Evolutionary conservation across 1,140 invertebrate species (phyloP).

Genomic region (Maconellicoccus hirsutus): DNA sequence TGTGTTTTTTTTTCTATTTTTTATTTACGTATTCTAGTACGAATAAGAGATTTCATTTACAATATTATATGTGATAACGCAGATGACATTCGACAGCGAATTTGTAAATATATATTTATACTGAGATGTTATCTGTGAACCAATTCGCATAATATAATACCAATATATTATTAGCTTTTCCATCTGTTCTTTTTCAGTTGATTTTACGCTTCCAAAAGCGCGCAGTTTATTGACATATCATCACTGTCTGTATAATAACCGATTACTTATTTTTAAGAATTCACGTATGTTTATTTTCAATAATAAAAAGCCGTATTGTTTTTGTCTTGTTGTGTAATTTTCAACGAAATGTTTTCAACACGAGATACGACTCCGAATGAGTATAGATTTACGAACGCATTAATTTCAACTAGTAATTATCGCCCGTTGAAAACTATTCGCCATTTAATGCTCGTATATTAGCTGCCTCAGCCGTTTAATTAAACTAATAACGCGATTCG

Average conservation of each 20-base stretch:
- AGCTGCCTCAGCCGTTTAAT: background rate
- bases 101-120: background rate
- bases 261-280: background rate
- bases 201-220: too few relatives aligned
- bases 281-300: background rate
- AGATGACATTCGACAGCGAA: background rate
- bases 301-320: slow-evolving; percentile 5
- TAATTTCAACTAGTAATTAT: too few relatives aligned
- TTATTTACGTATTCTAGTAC: background rate
- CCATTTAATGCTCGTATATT: background rate
- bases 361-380: too few relatives aligned
- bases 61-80: background rate
- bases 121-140: background rate
- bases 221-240: background rate
- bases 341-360: too few relatives aligned
- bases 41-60: background rate
- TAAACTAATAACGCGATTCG: background rate
- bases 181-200: too few relatives aligned
- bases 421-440: too few relatives aligned
- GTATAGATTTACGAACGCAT: too few relatives aligned
- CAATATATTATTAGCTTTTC: background rate
- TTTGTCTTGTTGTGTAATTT: background rate
- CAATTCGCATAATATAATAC: background rate
- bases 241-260: background rate
- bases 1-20: background rate